Conservation (phyloP, 2,113 vertebrate genomes). For the Aegithalos caudatus region DNA sequence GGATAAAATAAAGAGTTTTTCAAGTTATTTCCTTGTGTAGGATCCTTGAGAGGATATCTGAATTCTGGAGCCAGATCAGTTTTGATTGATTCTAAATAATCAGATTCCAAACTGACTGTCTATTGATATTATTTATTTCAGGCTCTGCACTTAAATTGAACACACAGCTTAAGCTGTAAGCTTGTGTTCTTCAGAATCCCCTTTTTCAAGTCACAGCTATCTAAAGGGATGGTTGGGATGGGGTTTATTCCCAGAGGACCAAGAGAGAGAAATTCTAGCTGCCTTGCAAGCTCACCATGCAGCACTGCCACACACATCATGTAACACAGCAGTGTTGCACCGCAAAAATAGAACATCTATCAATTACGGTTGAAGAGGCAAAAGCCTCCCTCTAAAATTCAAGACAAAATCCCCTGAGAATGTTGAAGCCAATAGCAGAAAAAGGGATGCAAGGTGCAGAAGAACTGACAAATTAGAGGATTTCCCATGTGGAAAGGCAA, state of each 20-base stretch:
- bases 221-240: not conserved
- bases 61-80: not conserved
- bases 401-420: not conserved
- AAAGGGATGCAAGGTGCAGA: not conserved
- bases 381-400: slow-evolving; percentile 18
- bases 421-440: not conserved
- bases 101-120: not conserved
- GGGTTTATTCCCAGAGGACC: not conserved
- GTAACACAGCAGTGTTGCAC: not conserved
- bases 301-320: not conserved
- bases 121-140: not conserved
- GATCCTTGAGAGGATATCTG: not conserved
- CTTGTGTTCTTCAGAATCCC: not conserved
- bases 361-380: slow-evolving; percentile 37
- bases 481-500: not conserved
- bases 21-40: not conserved
- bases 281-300: not conserved
- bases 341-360: slow-evolving; percentile 39
- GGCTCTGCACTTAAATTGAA: not conserved
- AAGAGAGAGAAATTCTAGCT: not conserved
- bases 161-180: not conserved
- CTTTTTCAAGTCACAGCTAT: not conserved
- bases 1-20: not conserved
- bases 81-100: not conserved
- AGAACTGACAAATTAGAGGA: not conserved